Evolutionary conservation across 2,797 vertebrate genomes (phyloP).

Genomic region (Brachyrhaphis roseni): DNA sequence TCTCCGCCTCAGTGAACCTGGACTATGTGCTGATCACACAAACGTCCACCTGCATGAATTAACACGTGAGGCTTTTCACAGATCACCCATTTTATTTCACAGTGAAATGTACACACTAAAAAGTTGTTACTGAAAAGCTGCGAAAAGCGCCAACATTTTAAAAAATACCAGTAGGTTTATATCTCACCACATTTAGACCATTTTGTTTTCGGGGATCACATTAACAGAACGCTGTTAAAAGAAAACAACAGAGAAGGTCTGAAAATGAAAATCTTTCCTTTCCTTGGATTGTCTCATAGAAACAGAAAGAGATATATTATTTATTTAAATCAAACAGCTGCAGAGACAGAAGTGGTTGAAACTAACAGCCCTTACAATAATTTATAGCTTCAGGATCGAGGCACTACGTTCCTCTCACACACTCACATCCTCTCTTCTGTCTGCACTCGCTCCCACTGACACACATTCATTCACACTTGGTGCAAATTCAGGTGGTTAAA

Average conservation of each 20-base stretch:
- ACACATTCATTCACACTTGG: neutral
- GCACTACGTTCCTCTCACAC: conserved; percentile 54
- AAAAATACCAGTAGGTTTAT: neutral
- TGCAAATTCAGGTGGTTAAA: conserved; percentile 57
- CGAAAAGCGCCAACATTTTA: neutral
- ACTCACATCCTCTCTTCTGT: neutral
- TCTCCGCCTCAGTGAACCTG: conserved; percentile 50
- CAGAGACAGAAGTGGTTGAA: conserved; percentile 4
- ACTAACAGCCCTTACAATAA: conserved; percentile 47
- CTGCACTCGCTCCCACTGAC: conserved; percentile 3
- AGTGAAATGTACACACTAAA: conserved; percentile 14
- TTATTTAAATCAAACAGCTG: neutral
- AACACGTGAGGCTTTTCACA: conserved; percentile 4
- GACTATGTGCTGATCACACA: conserved; percentile 64
- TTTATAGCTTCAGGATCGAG: conserved; percentile 54
- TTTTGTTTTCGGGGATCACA: neutral
- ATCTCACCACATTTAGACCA: neutral
- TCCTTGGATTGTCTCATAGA: conserved; percentile 23
- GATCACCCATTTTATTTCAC: conserved; percentile 45
- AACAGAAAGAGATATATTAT: neutral
- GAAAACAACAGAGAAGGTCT: neutral
- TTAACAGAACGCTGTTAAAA: neutral
- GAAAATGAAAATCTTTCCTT: neutral
- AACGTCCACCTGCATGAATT: conserved; percentile 1
- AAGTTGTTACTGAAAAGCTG: conserved; percentile 25